phyloP scores from a whole-genome alignment of 2,797 vertebrate genomes.

The Adelosebastes latens region DNA sequence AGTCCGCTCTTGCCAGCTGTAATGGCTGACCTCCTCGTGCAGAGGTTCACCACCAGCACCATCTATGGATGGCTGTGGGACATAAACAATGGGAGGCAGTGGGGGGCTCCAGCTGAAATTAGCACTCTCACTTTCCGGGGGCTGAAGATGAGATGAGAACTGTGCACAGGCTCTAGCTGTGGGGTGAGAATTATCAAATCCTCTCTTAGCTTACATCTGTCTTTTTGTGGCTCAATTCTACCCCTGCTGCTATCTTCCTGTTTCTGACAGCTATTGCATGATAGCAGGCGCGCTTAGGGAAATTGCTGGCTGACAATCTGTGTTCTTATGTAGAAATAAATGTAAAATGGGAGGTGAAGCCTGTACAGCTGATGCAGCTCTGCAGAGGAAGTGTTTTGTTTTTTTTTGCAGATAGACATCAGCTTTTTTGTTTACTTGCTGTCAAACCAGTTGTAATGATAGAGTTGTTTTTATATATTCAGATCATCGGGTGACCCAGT shows the following conservation, averaged over 20 bases:
- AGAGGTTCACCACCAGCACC: constrained; percentile 28
- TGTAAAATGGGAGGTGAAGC: background rate
- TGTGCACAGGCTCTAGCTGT: constrained; percentile 21
- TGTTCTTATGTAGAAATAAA: constrained; percentile 10
- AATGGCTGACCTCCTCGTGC: constrained; percentile 67
- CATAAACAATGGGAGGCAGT: constrained; percentile 45
- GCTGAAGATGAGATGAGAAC: constrained; percentile 51
- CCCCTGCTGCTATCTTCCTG: constrained; percentile 22
- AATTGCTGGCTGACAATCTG: constrained; percentile 25
- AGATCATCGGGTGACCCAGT: constrained; percentile 51
- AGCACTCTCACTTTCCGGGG: constrained; percentile 55
- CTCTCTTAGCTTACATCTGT: constrained; percentile 20
- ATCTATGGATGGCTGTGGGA: constrained; percentile 54
- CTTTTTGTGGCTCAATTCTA: constrained; percentile 44
- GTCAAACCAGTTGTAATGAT: constrained; percentile 26
- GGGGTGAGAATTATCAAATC: constrained; percentile 44
- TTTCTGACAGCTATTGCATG: constrained; percentile 31
- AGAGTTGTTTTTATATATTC: constrained; percentile 26
- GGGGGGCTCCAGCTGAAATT: constrained; percentile 57
- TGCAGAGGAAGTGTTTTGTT: background rate
- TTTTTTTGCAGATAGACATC: background rate
- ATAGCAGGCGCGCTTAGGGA: constrained; percentile 6
- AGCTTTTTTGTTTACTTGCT: constrained; percentile 30
- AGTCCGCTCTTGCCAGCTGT: constrained; percentile 71
- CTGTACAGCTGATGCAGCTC: background rate